phyloP scores from a whole-genome alignment of 1,140 invertebrate genomes.

The Whitmania pigra region DNA sequence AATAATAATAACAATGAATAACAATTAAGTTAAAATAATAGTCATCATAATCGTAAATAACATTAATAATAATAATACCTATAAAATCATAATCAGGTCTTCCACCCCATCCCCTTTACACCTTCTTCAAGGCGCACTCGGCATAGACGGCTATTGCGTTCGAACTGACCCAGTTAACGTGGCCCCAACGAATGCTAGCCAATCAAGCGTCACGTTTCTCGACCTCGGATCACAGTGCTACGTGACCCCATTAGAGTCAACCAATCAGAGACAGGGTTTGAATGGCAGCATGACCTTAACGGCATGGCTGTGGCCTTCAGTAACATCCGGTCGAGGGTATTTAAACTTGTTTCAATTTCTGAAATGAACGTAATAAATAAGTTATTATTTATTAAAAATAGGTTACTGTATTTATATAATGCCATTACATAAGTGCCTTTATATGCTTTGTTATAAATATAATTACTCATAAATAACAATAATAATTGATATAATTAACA shows the following conservation, averaged over 20 bases:
- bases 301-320: background rate
- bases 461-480: too few species aligned
- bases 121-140: background rate
- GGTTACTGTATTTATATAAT: too few species aligned
- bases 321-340: background rate
- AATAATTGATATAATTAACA: too few species aligned
- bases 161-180: conserved; percentile 2
- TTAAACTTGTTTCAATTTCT: too few species aligned
- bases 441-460: too few species aligned
- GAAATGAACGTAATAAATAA: too few species aligned
- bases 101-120: background rate
- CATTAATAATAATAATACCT: too few species aligned
- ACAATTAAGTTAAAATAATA: background rate
- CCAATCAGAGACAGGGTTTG: background rate
- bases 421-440: too few species aligned
- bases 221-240: background rate
- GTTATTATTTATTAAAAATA: too few species aligned
- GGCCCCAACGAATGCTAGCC: background rate
- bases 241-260: background rate
- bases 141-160: background rate
- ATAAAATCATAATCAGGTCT: background rate
- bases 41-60: background rate
- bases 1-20: background rate
- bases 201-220: background rate
- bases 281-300: background rate